Evolutionary conservation across 2,113 vertebrate genomes (phyloP).

Genomic region (Dicrurus megarhynchus): DNA sequence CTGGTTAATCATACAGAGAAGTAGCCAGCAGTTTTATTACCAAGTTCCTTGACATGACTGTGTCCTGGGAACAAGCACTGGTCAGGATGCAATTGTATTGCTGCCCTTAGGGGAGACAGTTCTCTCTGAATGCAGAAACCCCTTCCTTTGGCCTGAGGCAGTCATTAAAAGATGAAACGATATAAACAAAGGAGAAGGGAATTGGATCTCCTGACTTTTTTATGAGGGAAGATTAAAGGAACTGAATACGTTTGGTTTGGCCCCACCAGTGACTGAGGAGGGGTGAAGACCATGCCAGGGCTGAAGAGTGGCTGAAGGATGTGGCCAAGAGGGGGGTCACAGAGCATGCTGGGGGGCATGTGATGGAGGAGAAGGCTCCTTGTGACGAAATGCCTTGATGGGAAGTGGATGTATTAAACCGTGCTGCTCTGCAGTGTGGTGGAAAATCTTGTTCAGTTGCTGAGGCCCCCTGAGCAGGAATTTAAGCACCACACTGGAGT

Average conservation of each 20-base stretch:
- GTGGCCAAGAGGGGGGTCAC: neutral
- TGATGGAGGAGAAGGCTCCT: neutral
- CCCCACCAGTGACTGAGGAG: neutral
- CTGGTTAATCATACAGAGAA: neutral
- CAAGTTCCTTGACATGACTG: neutral
- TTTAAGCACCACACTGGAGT: neutral
- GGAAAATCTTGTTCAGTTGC: neutral
- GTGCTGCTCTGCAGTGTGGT: fast-evolving
- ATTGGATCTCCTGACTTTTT: neutral
- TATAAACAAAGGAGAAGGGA: neutral
- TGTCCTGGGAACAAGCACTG: neutral
- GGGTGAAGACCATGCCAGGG: neutral
- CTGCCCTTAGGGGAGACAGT: neutral
- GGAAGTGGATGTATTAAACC: neutral
- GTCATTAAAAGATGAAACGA: neutral
- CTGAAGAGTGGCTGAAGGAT: neutral
- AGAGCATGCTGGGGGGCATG: neutral
- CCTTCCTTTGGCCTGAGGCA: neutral
- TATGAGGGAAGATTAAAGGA: neutral
- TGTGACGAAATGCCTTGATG: fast-evolving
- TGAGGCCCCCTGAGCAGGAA: neutral
- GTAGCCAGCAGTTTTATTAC: neutral
- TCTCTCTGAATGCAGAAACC: neutral
- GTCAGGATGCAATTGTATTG: neutral
- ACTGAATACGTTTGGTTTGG: neutral